Percentiles rank a stretch among this genome's conserved stretches.
These are phyloP conservation scores for Phataginus tricuspis DNA, from an alignment of 2,797 vertebrate species.

Conservation along the genomic window DNA sequence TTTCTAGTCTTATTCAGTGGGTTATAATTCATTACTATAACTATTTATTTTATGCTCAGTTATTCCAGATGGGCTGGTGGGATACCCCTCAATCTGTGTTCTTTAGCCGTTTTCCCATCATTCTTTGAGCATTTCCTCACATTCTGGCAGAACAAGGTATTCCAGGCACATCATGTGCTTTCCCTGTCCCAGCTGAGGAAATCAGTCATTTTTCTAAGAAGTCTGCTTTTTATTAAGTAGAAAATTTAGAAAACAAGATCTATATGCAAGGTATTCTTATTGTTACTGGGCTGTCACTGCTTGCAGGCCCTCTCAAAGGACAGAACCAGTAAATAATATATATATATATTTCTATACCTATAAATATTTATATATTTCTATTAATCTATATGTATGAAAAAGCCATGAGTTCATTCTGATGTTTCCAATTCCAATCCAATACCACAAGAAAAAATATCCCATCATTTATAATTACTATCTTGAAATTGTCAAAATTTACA, in stretches of 20 bases:
- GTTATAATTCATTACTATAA: neutral
- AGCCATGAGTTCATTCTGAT: neutral
- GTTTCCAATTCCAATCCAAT: conserved; percentile 7
- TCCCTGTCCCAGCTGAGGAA: neutral
- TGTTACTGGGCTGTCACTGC: neutral
- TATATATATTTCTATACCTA: neutral
- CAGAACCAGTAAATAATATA: neutral
- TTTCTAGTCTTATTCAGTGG: neutral
- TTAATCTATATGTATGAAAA: neutral
- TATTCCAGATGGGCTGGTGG: neutral
- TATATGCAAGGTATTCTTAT: neutral
- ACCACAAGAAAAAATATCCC: neutral
- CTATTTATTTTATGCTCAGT: neutral
- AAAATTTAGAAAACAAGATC: conserved; percentile 42
- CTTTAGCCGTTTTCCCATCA: neutral
- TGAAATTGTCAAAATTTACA: neutral
- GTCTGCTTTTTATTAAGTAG: neutral
- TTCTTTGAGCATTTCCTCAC: neutral
- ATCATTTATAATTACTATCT: neutral
- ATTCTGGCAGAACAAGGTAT: neutral
- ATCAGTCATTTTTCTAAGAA: conserved; percentile 24
- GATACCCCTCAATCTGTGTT: neutral
- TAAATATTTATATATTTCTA: neutral
- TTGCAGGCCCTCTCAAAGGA: neutral
- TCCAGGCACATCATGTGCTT: neutral